Conservation (phyloP, 1,140 invertebrate genomes). For the Hestina assimilis region DNA sequence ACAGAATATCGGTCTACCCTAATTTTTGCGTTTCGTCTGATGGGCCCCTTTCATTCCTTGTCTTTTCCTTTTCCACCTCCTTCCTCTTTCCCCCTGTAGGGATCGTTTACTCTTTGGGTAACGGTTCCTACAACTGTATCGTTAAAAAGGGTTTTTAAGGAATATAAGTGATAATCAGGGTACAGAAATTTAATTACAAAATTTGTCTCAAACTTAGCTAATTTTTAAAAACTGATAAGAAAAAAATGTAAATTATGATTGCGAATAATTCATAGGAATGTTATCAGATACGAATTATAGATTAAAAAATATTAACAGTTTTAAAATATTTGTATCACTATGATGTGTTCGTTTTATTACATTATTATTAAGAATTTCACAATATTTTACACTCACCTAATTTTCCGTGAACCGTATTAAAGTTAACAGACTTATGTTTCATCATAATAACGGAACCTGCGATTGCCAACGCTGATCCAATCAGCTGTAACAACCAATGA, state of each 20-base stretch:
- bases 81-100: too few species aligned
- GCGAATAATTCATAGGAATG: too few species aligned
- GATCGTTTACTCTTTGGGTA: too few species aligned
- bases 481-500: conserved; percentile 51
- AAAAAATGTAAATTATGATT: not conserved
- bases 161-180: not conserved
- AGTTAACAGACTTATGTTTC: conserved; percentile 43
- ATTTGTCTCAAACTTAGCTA: too few species aligned
- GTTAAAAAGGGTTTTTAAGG: not conserved
- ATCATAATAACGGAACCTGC: conserved; percentile 55
- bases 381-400: conserved; percentile 43
- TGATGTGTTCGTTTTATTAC: too few species aligned
- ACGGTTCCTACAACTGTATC: too few species aligned
- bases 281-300: too few species aligned
- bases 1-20: too few species aligned
- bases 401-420: conserved; percentile 52
- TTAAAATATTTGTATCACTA: not conserved
- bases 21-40: too few species aligned
- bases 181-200: not conserved
- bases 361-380: not conserved
- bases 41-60: too few species aligned
- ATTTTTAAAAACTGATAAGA: not conserved
- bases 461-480: conserved; percentile 51
- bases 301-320: too few species aligned
- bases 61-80: too few species aligned